phyloP scores from a whole-genome alignment of 2,113 vertebrate genomes.

The Tachuris rubrigastra region DNA sequence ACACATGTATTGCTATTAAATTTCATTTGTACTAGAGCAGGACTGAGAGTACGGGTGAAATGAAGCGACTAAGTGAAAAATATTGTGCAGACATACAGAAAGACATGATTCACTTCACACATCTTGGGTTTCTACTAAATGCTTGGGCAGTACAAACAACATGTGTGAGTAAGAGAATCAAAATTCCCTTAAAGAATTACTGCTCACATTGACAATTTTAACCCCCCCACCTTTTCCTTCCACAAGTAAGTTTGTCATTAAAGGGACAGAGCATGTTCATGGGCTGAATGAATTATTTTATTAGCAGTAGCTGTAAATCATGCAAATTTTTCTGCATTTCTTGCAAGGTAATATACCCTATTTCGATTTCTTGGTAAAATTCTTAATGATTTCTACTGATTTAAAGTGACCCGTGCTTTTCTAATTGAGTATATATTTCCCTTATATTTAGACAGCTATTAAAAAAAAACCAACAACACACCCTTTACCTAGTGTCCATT shows the following conservation, averaged over 20 bases:
- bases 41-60: not conserved
- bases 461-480: not conserved
- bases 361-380: not conserved
- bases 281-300: slow-evolving; percentile 1
- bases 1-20: not conserved
- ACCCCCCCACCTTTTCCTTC: not conserved
- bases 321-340: not conserved
- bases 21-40: not conserved
- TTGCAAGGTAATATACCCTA: accelerated
- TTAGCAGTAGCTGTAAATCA: not conserved
- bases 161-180: not conserved
- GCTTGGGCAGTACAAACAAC: not conserved
- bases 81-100: not conserved
- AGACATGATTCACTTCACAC: not conserved
- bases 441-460: not conserved
- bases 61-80: not conserved
- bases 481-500: not conserved
- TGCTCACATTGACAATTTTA: not conserved
- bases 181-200: slow-evolving; percentile 9
- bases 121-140: not conserved
- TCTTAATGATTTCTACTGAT: not conserved
- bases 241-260: not conserved
- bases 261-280: not conserved
- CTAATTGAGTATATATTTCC: not conserved
- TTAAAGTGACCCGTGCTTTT: not conserved